Base-by-base conservation (phyloP, 2,888 invertebrate species). In the Disparrhopalites patrizii region DNA sequence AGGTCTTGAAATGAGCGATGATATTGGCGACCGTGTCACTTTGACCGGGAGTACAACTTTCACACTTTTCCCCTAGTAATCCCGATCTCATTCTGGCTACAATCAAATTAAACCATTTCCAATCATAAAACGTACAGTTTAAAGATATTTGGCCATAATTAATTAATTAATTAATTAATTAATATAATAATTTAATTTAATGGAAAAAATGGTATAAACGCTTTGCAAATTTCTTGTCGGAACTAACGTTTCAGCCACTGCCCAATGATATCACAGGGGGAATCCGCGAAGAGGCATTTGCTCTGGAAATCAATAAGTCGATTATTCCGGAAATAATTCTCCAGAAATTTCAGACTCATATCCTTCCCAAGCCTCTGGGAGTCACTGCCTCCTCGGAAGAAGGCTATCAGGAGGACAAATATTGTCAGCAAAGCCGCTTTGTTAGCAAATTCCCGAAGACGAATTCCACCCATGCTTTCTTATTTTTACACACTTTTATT, bases 231-330 rank as follows among this genome's bases (percentile, higher is more conserved):
- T 7, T n/a, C 10, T 13, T 36, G 15, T 15, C 13, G 13, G 7
- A 57, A 38, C 58, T 58, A 43, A 58, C 58, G 58, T 23, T 58
- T 58, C 27, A 58, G 5, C 58, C 58, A 58, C 20, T 43, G 36
- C 8, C 58, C 58, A 2, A 58, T 18, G 15, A 58, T 38, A 25
- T 58, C 58, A 58, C 58, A 58, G 18, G 58, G 58, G 5, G 40
- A 20, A 15, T 43, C 28, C 28, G 40, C 58, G 20, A 58, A 58
- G 2, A 58, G 40, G n/a, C 58, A 58, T 25, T 33, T 38, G 27
- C 33, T 58, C 25, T 58, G 58, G 13, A 58, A 27, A n/a, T 43
- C 33, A 1, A 38, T 18, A 8, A 40, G 23, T 43, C 58, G 5
- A 8, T 43, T n/a, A 23, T 58, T 38, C 25, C 38, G 40, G 38